Evolutionary conservation across 2,113 vertebrate genomes (phyloP).

Genomic region (Peromyscus maniculatus): DNA sequence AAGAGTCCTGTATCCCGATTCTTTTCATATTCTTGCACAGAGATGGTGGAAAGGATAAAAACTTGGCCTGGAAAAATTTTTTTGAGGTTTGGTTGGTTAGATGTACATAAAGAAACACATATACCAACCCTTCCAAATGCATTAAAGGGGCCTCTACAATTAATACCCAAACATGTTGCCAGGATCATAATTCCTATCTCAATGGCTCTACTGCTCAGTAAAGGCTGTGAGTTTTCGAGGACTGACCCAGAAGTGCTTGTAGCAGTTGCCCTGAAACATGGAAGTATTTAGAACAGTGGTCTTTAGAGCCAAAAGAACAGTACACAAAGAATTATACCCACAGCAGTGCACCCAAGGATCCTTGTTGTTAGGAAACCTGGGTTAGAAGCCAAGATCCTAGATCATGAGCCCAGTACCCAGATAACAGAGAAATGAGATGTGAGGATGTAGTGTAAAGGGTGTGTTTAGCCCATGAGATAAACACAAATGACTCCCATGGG

Average conservation of each 20-base stretch:
- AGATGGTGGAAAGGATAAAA: background rate
- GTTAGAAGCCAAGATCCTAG: background rate
- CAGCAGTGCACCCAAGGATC: background rate
- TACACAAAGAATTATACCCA: background rate
- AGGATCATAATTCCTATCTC: background rate
- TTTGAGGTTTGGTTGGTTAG: background rate
- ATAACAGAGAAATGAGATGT: background rate
- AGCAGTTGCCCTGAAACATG: background rate
- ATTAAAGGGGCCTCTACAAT: background rate
- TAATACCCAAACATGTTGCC: background rate
- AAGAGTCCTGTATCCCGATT: background rate
- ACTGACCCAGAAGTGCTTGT: background rate
- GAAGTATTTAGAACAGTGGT: background rate
- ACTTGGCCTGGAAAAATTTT: background rate
- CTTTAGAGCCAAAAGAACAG: background rate
- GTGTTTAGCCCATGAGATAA: slow-evolving; percentile 8
- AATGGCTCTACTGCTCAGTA: background rate
- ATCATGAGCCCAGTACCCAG: background rate
- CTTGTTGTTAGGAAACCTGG: background rate
- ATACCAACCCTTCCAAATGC: slow-evolving; percentile 15
- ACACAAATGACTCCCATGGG: background rate
- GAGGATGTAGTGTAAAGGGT: background rate
- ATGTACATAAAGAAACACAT: background rate
- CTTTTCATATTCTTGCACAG: background rate
- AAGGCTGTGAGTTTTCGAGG: background rate